Evolutionary conservation across 2,797 vertebrate species (phyloP).

Genomic region (Gambelia wislizenii): DNA sequence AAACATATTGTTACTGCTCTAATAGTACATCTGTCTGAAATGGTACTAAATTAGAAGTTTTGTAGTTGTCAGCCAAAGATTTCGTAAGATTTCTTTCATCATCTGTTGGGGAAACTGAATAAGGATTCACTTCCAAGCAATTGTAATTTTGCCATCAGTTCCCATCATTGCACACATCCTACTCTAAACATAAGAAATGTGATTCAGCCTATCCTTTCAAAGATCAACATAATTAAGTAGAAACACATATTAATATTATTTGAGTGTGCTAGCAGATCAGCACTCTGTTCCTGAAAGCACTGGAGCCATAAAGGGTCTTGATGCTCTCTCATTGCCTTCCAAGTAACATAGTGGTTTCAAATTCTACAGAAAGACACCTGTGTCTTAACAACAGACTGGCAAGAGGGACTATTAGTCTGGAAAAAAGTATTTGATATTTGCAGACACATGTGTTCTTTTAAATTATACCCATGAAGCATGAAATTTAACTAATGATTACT

Average conservation of each 20-base stretch:
- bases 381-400: neutral
- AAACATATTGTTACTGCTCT: conserved; percentile 49
- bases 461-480: too few species aligned
- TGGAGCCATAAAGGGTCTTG: neutral
- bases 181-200: neutral
- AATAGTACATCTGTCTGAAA: conserved; percentile 53
- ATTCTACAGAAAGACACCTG: neutral
- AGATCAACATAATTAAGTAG: conserved; percentile 44
- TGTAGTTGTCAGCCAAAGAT: neutral
- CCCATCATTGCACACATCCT: neutral
- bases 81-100: conserved; percentile 14
- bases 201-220: conserved; percentile 11
- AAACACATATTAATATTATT: neutral
- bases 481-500: too few species aligned
- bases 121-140: neutral
- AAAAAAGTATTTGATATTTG: neutral
- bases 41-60: conserved; percentile 53
- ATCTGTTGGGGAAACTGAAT: neutral
- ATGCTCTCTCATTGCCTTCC: neutral
- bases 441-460: too few species aligned
- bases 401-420: neutral
- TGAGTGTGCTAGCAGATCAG: neutral
- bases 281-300: conserved; percentile 11
- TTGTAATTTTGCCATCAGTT: neutral
- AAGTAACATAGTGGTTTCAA: neutral